Percentiles rank a stretch among this genome's conserved stretches.
Evolutionary conservation across 1,140 invertebrate genomes (phyloP).

Genomic region (Atta colombica): DNA sequence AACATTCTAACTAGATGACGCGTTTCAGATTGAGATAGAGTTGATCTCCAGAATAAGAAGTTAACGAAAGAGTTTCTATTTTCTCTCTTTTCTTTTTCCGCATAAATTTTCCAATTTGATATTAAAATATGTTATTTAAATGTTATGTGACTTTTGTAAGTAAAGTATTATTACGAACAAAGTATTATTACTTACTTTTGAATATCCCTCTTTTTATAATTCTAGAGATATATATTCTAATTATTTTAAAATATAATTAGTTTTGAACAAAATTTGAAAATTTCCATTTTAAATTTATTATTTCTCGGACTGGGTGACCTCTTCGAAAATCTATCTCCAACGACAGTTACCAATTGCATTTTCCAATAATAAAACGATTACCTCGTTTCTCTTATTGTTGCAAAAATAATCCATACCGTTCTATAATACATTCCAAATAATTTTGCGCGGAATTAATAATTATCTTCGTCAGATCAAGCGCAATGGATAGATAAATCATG

Average conservation of each 20-base stretch:
- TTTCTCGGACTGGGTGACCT: neutral
- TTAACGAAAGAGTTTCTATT: neutral
- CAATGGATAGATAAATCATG: neutral
- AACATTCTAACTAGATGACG: neutral
- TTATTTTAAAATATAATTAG: neutral
- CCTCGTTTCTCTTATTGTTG: neutral
- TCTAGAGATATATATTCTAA: neutral
- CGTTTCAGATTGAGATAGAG: neutral
- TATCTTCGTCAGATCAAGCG: neutral
- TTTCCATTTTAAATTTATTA: neutral
- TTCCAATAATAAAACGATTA: neutral
- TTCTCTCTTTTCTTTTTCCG: too few relatives aligned
- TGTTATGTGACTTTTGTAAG: neutral
- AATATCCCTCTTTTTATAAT: neutral
- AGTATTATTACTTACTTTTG: neutral
- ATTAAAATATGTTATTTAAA: neutral
- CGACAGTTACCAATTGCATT: neutral
- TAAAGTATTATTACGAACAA: neutral
- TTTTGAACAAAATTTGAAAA: neutral
- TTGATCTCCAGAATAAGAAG: neutral
- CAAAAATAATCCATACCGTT: neutral
- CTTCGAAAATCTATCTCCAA: neutral
- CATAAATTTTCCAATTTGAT: conserved; percentile 5
- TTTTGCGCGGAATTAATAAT: neutral
- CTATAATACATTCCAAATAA: neutral